These are phyloP conservation scores for Zaprionus vittiger DNA, from an alignment of 1,140 invertebrate species.

Conservation along the genomic window DNA sequence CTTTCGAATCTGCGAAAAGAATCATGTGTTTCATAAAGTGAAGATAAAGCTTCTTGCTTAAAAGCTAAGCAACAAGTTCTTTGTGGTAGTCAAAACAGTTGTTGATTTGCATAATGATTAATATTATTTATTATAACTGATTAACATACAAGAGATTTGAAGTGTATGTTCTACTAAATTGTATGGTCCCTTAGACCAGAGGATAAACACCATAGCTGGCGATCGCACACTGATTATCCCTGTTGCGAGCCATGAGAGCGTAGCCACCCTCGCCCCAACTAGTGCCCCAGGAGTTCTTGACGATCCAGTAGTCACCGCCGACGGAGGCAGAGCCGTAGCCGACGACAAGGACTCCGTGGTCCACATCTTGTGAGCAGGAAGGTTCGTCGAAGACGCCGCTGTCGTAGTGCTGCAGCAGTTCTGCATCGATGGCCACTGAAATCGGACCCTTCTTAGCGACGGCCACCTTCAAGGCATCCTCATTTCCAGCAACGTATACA, in stretches of 20 bases:
- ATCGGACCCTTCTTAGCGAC: slow-evolving; percentile 88
- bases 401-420: not conserved
- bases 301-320: slow-evolving; percentile 87
- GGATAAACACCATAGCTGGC: slow-evolving; percentile 26
- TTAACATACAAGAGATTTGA: not conserved
- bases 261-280: slow-evolving; percentile 87
- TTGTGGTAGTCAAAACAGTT: not conserved
- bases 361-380: not conserved
- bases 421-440: slow-evolving; percentile 9
- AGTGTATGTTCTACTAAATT: not conserved
- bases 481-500: slow-evolving; percentile 88
- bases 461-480: slow-evolving; percentile 88
- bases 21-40: slow-evolving; percentile 83
- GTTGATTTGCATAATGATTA: not conserved
- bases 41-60: too few relatives aligned
- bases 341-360: slow-evolving; percentile 86
- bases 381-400: slow-evolving; percentile 10
- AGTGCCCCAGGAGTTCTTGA: slow-evolving; percentile 87
- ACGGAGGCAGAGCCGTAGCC: slow-evolving; percentile 89
- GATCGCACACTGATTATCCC: slow-evolving; percentile 45
- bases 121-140: not conserved
- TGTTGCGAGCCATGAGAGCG: slow-evolving; percentile 86
- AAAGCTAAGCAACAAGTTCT: slow-evolving; percentile 86
- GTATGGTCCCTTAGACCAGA: not conserved
- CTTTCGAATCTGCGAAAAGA: too few relatives aligned